Evolutionary conservation across 2,113 vertebrate genomes (phyloP).

Genomic region (Martes martes): DNA sequence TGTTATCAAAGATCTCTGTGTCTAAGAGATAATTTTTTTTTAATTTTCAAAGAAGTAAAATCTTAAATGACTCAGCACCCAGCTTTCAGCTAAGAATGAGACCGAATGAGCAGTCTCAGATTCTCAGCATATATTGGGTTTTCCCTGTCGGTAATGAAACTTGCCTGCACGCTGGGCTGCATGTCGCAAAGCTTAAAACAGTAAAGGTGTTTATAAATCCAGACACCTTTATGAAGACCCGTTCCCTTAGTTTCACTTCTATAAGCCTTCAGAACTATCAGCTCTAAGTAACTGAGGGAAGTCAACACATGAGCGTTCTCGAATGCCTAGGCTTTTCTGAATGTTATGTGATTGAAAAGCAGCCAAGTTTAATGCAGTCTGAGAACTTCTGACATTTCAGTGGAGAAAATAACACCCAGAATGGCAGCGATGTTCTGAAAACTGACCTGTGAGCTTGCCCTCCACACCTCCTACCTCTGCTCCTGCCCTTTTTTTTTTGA

Average conservation of each 20-base stretch:
- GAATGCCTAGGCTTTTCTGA: neutral
- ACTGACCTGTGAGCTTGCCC: neutral
- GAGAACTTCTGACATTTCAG: neutral
- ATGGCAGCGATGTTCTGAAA: neutral
- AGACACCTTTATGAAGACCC: slow-evolving; percentile 54
- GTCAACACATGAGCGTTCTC: neutral
- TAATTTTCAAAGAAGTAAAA: neutral
- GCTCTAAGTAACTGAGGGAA: slow-evolving; percentile 31
- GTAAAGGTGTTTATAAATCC: slow-evolving; percentile 62
- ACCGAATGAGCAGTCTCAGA: neutral
- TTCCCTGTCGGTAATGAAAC: neutral
- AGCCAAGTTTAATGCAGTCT: neutral
- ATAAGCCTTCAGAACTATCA: slow-evolving; percentile 51
- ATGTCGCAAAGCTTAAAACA: slow-evolving; percentile 51
- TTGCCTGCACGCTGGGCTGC: neutral
- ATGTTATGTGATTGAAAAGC: neutral
- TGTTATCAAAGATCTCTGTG: neutral
- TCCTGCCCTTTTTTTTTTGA: neutral
- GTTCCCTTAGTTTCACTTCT: slow-evolving; percentile 57
- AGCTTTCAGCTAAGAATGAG: neutral
- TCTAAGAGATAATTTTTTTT: neutral
- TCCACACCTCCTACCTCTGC: neutral
- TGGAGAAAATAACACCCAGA: neutral
- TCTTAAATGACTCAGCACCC: neutral
- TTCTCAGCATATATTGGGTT: neutral